A percentile compares a stretch with the other conserved stretches of the same genome.
These are phyloP conservation scores for Charaxes varanes DNA, from an alignment of 1,140 invertebrate species.

Conservation along the genomic window DNA sequence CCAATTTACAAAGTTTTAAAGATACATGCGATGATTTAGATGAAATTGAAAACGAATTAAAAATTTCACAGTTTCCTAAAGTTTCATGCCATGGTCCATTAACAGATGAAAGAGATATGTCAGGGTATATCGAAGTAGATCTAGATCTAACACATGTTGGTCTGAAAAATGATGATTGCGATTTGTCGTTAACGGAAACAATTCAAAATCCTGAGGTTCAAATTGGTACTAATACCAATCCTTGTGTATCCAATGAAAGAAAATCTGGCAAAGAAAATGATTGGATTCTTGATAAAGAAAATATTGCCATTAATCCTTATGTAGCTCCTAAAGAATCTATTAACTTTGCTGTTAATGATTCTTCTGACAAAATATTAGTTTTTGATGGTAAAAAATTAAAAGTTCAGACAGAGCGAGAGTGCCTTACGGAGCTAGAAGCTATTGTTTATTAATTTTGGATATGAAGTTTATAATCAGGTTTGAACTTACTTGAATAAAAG, in stretches of 20 bases:
- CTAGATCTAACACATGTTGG: conserved; percentile 42
- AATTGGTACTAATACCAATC: conserved; percentile 25
- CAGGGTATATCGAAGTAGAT: conserved; percentile 56
- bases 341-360: conserved; percentile 47
- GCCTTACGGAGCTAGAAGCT: too few relatives aligned
- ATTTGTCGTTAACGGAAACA: conserved; percentile 59
- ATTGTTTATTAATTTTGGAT: conserved; percentile 5
- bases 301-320: conserved; percentile 54
- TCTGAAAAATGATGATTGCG: conserved; percentile 30
- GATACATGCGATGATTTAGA: conserved; percentile 48
- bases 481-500: too few relatives aligned
- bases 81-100: conserved; percentile 28
- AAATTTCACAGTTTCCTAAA: conserved; percentile 24
- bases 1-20: conserved; percentile 31
- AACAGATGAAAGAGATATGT: conserved; percentile 24
- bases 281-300: conserved; percentile 52
- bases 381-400: conserved; percentile 58
- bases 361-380: conserved; percentile 44
- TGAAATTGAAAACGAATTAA: conserved; percentile 48
- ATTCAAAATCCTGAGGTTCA: conserved; percentile 45
- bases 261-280: conserved; percentile 27
- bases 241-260: conserved; percentile 19
- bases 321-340: conserved; percentile 31
- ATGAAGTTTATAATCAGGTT: too few relatives aligned
- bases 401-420: conserved; percentile 34